Conservation (phyloP, 2,113 vertebrate species). For the Oophaga pumilio region DNA sequence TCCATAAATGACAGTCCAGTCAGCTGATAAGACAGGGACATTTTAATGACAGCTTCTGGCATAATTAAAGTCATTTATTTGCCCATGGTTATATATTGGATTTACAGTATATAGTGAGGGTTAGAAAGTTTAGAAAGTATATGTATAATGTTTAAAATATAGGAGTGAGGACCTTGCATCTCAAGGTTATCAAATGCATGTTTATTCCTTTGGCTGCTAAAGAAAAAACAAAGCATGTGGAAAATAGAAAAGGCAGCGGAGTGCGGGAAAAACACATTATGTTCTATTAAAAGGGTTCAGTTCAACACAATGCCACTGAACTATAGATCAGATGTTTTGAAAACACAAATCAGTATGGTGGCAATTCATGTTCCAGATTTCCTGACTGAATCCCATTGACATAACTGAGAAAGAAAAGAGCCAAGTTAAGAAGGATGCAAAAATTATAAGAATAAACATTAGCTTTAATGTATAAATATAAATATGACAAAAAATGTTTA, state of each 20-base stretch:
- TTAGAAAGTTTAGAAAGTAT: too few relatives aligned
- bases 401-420: not conserved
- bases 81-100: too few relatives aligned
- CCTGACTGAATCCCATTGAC: not conserved
- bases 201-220: not conserved
- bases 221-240: conserved; percentile 31
- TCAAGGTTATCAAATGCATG: not conserved
- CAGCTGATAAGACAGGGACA: too few relatives aligned
- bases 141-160: too few relatives aligned
- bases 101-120: too few relatives aligned
- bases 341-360: conserved; percentile 25
- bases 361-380: not conserved
- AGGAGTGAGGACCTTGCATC: not conserved
- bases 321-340: conserved; percentile 44
- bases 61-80: too few relatives aligned
- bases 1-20: too few relatives aligned
- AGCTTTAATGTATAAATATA: too few relatives aligned
- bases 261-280: conserved; percentile 33
- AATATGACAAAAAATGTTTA: too few relatives aligned
- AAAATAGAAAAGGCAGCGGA: conserved; percentile 47
- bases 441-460: too few relatives aligned
- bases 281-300: conserved; percentile 29
- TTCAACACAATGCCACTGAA: conserved; percentile 5
- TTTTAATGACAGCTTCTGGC: too few relatives aligned
- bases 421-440: not conserved